Conservation (phyloP, 2,888 invertebrate genomes). For the Bombylius major region DNA sequence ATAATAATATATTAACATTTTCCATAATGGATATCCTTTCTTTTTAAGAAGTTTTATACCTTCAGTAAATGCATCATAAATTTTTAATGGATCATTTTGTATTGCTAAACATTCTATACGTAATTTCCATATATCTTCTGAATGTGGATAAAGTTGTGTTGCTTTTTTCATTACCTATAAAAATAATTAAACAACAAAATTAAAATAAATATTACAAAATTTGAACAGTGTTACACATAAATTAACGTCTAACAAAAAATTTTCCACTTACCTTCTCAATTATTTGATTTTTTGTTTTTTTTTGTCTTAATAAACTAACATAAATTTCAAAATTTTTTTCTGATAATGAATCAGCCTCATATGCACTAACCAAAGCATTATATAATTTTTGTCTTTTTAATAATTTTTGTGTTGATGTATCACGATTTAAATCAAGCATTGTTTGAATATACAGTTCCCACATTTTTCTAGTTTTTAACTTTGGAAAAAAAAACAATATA, state of each 20-base stretch:
- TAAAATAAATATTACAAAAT: too few species aligned
- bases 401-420: constrained; percentile 35
- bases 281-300: background rate
- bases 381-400: constrained; percentile 40
- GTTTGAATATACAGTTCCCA: constrained; percentile 45
- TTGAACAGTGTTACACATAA: too few species aligned
- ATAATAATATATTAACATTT: constrained; percentile 25
- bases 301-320: constrained; percentile 27
- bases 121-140: constrained; percentile 41
- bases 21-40: constrained; percentile 24
- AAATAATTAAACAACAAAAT: too few species aligned
- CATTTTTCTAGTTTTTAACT: constrained; percentile 40
- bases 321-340: constrained; percentile 41
- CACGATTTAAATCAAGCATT: constrained; percentile 41
- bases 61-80: constrained; percentile 34
- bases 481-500: background rate
- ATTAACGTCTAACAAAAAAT: too few species aligned
- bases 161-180: constrained; percentile 32
- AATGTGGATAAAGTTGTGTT: constrained; percentile 36
- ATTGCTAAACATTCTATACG: constrained; percentile 38
- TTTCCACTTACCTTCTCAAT: constrained; percentile 10
- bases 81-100: constrained; percentile 33
- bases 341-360: constrained; percentile 37
- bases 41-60: constrained; percentile 21
- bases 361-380: constrained; percentile 40